Base-by-base conservation (phyloP, 2,888 invertebrate genomes). In the Eilema sororculum region DNA sequence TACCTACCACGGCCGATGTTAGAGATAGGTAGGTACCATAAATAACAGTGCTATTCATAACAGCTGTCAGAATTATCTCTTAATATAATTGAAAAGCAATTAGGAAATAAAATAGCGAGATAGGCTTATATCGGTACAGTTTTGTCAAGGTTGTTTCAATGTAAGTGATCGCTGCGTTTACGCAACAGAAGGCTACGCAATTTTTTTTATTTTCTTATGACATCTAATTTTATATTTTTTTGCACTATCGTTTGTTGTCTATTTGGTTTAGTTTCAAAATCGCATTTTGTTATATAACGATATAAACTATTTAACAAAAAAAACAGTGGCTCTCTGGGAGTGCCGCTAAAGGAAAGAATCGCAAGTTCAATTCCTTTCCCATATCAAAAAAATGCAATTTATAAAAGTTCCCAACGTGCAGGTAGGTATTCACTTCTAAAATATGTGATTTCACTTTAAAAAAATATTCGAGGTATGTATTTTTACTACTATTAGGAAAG, bases 21-120 rank as follows among this genome's bases (percentile, higher is more conserved):
- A 52, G 12, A 64, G 20, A 25, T 64, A 10, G 41, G 16, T 41
- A 41, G n/a, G 6, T 28, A 37, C 30, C 22, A 62, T 67, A 25
- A 65, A 81, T 73, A 74, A 65, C 70, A 74, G 72, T 81, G 65
- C 65, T 74, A 72, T 75, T 80, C 33, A 73, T 70, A 78, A 72
- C 75, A 69, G 65, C 71, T 73, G 77, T 79, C 79, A 73, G 75
- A 72, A 77, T 81, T 68, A 80, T 80, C 75, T 75, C 20, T 56
- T 67, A 58, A 73, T 75, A 70, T 74, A 73, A 77, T 74, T 75
- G n/a, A 69, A 71, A 62, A 63, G 61, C 69, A 77, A 81, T 80
- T 76, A 80, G 69, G 74, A 74, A 78, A 72, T 78, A 74, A 73
- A 78, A 70, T 64, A 60, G 16, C 60, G 28, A 65, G 67, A 67